Evolutionary conservation across 1,140 invertebrate genomes (phyloP).

Genomic region (Dinoponera quadriceps): DNA sequence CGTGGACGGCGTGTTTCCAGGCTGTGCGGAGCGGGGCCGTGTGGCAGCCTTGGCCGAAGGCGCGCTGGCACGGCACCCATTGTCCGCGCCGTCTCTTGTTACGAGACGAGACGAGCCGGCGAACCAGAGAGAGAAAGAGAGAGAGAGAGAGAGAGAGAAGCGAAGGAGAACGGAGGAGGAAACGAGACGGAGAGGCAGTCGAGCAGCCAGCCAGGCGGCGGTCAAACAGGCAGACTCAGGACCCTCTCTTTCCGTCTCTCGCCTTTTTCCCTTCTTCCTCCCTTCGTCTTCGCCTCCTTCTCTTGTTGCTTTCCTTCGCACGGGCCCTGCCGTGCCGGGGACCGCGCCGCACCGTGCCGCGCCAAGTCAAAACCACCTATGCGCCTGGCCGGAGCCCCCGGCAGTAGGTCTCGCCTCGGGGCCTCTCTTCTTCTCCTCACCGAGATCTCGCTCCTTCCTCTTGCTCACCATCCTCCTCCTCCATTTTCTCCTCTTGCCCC

Average conservation of each 20-base stretch:
- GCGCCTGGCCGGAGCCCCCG: conserved; percentile 74
- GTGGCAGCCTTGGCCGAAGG: conserved; percentile 82
- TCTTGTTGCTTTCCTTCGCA: conserved; percentile 75
- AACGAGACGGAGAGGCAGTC: conserved; percentile 47
- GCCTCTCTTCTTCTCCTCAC: conserved; percentile 64
- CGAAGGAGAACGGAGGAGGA: conserved; percentile 24
- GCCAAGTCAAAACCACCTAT: conserved; percentile 79
- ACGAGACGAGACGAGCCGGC: conserved; percentile 82
- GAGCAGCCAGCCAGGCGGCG: conserved; percentile 68
- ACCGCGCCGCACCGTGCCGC: conserved; percentile 35
- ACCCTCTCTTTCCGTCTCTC: conserved; percentile 50
- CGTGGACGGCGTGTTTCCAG: conserved; percentile 64
- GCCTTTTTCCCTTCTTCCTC: conserved; percentile 27
- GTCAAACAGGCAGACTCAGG: conserved; percentile 75
- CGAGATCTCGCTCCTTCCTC: conserved; percentile 25
- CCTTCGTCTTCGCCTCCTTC: conserved; percentile 59
- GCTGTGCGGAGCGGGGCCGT: conserved; percentile 70
- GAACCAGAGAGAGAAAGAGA: conserved; percentile 49
- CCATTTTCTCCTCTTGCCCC: neutral
- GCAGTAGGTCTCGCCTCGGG: conserved; percentile 77
- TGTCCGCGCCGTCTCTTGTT: conserved; percentile 84
- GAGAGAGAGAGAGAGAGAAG: conserved; percentile 59
- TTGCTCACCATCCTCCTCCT: conserved; percentile 4
- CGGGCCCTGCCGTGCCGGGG: conserved; percentile 60
- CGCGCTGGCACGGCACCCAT: conserved; percentile 82